phyloP scores from a whole-genome alignment of 2,797 vertebrate species.

The Gymnothorax javanicus region DNA sequence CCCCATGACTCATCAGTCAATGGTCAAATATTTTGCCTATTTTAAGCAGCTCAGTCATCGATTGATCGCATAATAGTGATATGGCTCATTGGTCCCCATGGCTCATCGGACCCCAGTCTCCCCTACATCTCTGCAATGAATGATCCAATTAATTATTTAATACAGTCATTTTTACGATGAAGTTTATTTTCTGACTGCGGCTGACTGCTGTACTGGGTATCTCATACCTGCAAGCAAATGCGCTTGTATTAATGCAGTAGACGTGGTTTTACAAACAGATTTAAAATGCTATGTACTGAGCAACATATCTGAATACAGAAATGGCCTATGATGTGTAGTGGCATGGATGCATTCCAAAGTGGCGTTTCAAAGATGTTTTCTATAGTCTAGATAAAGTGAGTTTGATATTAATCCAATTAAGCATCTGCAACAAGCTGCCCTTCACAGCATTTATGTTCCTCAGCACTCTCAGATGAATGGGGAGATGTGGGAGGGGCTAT shows the following conservation, averaged over 20 bases:
- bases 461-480: conserved; percentile 31
- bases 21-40: no score
- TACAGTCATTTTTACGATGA: neutral
- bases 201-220: neutral
- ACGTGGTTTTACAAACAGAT: neutral
- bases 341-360: neutral
- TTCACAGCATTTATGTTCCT: conserved; percentile 29
- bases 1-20: no score
- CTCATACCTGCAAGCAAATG: neutral
- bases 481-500: conserved; percentile 35
- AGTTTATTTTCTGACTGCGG: neutral
- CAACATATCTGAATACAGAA: neutral
- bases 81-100: no score
- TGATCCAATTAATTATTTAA: neutral
- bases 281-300: neutral
- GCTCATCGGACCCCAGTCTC: no score
- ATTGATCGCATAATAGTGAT: no score
- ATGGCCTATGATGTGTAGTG: neutral
- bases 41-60: neutral
- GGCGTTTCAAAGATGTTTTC: neutral
- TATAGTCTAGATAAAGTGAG: neutral
- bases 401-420: conserved; percentile 20
- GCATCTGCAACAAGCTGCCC: neutral
- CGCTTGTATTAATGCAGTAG: neutral
- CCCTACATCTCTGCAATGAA: neutral